Conservation (phyloP, 1,140 invertebrate species). For the Cherax destructor region DNA sequence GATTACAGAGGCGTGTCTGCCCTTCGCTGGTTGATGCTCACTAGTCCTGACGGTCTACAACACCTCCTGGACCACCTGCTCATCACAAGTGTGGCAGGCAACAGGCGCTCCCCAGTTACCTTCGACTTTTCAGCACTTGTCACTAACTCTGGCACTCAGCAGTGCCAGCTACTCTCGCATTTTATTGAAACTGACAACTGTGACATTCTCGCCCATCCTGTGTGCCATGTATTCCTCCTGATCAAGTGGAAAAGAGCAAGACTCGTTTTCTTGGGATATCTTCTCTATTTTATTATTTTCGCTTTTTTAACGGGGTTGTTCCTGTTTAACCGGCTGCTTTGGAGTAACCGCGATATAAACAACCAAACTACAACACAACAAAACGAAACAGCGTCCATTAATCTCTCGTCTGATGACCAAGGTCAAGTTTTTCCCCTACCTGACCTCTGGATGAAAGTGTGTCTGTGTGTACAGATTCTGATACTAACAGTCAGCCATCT, state of each 20-base stretch:
- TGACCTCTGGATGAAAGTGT: slow-evolving; percentile 7
- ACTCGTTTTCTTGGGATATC: slow-evolving; percentile 76
- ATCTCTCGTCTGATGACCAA: background rate
- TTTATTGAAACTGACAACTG: slow-evolving; percentile 68
- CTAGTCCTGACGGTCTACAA: slow-evolving; percentile 30
- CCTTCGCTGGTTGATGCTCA: slow-evolving; percentile 32
- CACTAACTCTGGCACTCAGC: slow-evolving; percentile 5
- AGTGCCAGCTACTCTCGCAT: slow-evolving; percentile 45
- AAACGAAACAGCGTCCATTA: background rate
- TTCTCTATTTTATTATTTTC: slow-evolving; percentile 75
- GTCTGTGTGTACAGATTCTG: slow-evolving; percentile 9
- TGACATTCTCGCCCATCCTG: slow-evolving; percentile 77
- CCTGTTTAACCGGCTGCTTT: slow-evolving; percentile 15
- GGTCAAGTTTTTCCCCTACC: background rate
- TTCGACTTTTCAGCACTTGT: slow-evolving; percentile 47
- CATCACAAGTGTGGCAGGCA: slow-evolving; percentile 27
- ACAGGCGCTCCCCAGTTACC: slow-evolving; percentile 43
- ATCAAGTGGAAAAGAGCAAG: slow-evolving; percentile 78
- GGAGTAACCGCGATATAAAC: background rate
- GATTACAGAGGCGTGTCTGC: slow-evolving; percentile 47
- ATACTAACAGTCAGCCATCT: slow-evolving; percentile 3
- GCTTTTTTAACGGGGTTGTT: slow-evolving; percentile 16
- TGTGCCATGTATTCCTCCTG: slow-evolving; percentile 78
- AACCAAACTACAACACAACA: background rate
- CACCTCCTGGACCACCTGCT: slow-evolving; percentile 36